These are phyloP conservation scores for Corythornis cristatus DNA, from an alignment of 2,113 vertebrate genomes.

Conservation along the genomic window DNA sequence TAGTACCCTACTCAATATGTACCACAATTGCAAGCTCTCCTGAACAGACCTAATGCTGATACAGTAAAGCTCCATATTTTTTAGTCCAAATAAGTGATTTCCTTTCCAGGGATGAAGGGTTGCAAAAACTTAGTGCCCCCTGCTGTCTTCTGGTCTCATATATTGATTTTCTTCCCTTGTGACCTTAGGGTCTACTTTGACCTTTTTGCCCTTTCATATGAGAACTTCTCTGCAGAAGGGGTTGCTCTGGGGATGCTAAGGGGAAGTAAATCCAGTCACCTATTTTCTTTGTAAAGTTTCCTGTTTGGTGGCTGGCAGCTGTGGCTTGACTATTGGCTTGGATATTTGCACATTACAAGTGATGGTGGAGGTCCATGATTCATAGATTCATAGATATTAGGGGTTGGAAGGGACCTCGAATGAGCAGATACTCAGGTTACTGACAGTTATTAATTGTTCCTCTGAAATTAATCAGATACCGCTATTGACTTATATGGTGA, in stretches of 20 bases:
- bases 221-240: background rate
- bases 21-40: background rate
- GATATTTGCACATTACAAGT: background rate
- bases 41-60: background rate
- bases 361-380: background rate
- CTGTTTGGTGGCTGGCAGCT: background rate
- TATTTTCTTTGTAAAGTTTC: background rate
- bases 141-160: background rate
- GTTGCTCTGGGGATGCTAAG: fast-evolving
- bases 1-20: background rate
- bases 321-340: background rate
- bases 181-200: background rate
- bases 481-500: background rate
- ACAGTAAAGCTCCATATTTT: background rate
- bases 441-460: background rate
- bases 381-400: too few species aligned
- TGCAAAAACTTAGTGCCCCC: conserved; percentile 8
- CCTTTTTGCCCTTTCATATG: conserved; percentile 3
- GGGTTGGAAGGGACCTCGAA: too few species aligned
- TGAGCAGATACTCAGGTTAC: background rate
- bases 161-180: background rate
- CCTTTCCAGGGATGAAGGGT: background rate
- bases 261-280: background rate
- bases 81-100: background rate
- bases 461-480: background rate